Conservation (phyloP, 2,888 invertebrate genomes). For the Gastracanthus pulcherrimus region DNA sequence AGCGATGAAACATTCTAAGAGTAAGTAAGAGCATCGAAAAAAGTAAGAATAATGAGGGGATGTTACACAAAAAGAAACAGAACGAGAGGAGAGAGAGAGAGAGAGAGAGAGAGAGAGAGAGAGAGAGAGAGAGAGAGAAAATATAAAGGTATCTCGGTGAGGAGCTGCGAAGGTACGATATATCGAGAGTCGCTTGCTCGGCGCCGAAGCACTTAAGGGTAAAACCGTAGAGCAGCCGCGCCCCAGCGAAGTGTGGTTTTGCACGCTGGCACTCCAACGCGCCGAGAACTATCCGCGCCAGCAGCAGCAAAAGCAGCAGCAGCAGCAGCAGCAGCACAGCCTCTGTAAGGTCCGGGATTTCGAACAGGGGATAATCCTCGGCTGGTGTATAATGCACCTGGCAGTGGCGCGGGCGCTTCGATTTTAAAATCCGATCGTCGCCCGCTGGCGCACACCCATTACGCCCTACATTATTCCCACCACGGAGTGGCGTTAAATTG, state of each 20-base stretch:
- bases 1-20: no score
- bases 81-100: no score
- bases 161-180: not conserved
- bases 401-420: conserved; percentile 57
- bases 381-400: conserved; percentile 55
- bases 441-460: not conserved
- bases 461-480: conserved; percentile 60
- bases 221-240: not conserved
- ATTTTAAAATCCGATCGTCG: conserved; percentile 58
- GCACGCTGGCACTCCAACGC: not conserved
- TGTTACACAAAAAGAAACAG: no score
- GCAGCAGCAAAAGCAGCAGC: not conserved
- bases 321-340: not conserved
- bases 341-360: not conserved
- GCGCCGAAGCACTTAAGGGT: conserved; percentile 7
- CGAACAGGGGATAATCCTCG: not conserved
- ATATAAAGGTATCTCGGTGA: not conserved
- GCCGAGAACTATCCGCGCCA: not conserved
- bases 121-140: not conserved
- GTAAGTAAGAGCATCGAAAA: no score
- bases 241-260: not conserved
- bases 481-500: conserved; percentile 64
- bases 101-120: not conserved
- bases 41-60: no score
- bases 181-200: not conserved